These are phyloP conservation scores for Acipenser ruthenus DNA, from an alignment of 2,797 vertebrate species.

Conservation along the genomic window DNA sequence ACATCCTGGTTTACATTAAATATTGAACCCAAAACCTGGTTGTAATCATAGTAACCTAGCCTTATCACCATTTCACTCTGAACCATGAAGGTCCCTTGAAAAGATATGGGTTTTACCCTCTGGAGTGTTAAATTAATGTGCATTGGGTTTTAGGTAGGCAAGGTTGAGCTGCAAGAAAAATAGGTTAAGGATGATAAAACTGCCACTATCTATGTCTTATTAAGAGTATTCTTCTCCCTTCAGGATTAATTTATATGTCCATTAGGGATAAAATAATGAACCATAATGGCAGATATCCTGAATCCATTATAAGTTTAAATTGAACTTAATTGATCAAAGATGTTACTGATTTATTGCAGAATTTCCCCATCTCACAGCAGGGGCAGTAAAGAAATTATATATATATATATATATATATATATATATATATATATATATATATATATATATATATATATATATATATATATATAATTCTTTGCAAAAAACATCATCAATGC, in stretches of 20 bases:
- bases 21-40: too few species aligned
- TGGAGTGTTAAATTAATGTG: background rate
- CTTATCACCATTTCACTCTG: too few species aligned
- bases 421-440: too few species aligned
- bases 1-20: too few species aligned
- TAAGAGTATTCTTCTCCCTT: constrained; percentile 1
- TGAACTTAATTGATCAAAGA: background rate
- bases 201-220: background rate
- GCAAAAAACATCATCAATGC: too few species aligned
- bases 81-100: too few species aligned
- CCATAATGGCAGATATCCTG: background rate
- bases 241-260: background rate
- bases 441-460: too few species aligned
- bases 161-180: background rate
- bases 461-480: too few species aligned
- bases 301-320: background rate
- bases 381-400: background rate
- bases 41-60: too few species aligned
- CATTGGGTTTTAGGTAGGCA: background rate
- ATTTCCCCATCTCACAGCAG: background rate
- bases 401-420: too few species aligned
- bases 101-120: background rate
- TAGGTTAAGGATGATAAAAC: background rate
- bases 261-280: background rate
- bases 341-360: background rate